Percentiles rank a stretch among this genome's conserved stretches.
Evolutionary conservation across 2,888 invertebrate species (phyloP).

Genomic region (Podabrus alpinus): DNA sequence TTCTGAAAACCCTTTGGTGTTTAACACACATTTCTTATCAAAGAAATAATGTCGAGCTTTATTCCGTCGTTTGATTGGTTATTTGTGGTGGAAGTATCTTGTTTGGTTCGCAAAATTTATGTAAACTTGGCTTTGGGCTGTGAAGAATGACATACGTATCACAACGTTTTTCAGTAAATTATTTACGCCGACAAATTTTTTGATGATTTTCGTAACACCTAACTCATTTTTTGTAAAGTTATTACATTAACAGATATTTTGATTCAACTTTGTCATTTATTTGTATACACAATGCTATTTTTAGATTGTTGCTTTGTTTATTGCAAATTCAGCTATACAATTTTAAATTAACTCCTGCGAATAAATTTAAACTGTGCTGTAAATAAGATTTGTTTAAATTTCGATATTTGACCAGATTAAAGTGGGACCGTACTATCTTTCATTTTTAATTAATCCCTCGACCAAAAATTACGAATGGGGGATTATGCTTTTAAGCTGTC

Average conservation of each 20-base stretch:
- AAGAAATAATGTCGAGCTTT: background rate
- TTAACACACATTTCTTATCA: background rate
- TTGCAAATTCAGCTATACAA: background rate
- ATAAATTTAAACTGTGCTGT: background rate
- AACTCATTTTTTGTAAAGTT: background rate
- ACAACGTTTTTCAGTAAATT: background rate
- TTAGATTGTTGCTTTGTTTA: background rate
- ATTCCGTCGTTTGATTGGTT: background rate
- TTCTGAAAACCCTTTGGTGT: background rate
- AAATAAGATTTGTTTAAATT: background rate
- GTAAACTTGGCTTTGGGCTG: background rate
- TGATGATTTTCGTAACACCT: background rate
- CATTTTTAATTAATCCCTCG: background rate
- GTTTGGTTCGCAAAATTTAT: background rate
- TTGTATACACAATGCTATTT: background rate
- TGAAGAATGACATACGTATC: no score
- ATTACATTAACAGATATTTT: background rate
- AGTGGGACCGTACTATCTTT: background rate
- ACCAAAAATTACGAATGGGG: background rate
- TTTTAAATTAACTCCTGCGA: background rate
- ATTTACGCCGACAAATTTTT: background rate
- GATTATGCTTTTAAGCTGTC: no score
- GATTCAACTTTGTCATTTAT: background rate
- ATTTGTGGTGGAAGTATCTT: background rate
- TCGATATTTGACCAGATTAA: background rate